Conservation (phyloP, 2,888 invertebrate species). For the Orthosia incerta region DNA sequence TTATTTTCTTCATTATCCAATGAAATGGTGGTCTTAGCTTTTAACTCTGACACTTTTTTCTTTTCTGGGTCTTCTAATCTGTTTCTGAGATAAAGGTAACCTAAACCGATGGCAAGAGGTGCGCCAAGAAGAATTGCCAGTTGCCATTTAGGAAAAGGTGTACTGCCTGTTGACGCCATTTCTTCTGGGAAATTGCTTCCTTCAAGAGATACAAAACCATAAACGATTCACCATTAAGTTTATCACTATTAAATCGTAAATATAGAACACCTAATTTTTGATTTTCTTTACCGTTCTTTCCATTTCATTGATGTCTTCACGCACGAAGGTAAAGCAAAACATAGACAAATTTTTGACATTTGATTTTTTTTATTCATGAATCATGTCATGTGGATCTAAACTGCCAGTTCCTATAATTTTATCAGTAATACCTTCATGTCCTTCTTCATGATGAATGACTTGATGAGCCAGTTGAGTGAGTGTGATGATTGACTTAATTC, state of each 20-base stretch:
- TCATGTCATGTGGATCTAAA: conserved; percentile 58
- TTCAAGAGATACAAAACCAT: conserved; percentile 71
- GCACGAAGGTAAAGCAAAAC: conserved; percentile 70
- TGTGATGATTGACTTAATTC: not conserved
- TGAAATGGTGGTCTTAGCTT: conserved; percentile 91
- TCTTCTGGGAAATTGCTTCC: conserved; percentile 70
- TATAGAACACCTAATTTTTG: conserved; percentile 79
- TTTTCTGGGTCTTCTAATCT: conserved; percentile 90
- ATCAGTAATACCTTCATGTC: no score
- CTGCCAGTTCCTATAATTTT: conserved; percentile 49
- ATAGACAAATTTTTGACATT: conserved; percentile 75
- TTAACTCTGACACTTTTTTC: conserved; percentile 88
- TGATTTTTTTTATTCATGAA: conserved; percentile 47
- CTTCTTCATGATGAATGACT: no score
- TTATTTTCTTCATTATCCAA: conserved; percentile 91
- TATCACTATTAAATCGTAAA: conserved; percentile 72
- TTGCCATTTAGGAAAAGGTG: conserved; percentile 95
- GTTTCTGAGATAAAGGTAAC: conserved; percentile 94
- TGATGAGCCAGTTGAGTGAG: not conserved
- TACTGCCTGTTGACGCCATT: conserved; percentile 90
- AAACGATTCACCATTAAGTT: conserved; percentile 85
- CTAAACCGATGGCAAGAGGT: conserved; percentile 95
- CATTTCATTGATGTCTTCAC: conserved; percentile 78
- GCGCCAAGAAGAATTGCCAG: conserved; percentile 96
- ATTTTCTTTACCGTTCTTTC: conserved; percentile 76